phyloP scores from a whole-genome alignment of 2,113 vertebrate genomes.

The Erythrolamprus reginae region DNA sequence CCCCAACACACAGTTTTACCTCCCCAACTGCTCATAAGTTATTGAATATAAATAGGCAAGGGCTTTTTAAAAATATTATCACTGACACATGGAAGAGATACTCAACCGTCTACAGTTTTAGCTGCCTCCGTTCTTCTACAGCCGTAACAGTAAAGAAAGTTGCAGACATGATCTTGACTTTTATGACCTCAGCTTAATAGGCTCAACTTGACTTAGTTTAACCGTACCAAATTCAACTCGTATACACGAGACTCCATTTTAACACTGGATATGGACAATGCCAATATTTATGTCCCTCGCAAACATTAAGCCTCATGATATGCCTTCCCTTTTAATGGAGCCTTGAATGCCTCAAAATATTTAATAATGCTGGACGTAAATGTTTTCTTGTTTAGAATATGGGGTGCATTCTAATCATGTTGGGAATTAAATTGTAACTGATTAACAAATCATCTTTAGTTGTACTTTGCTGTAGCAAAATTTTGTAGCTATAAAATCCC shows the following conservation, averaged over 20 bases:
- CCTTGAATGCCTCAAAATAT: not conserved
- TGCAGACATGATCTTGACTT: not conserved
- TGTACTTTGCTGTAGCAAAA: not conserved
- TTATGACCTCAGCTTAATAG: not conserved
- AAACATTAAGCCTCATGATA: not conserved
- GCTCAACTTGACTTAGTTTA: not conserved
- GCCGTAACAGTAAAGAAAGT: not conserved
- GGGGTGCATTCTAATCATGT: not conserved
- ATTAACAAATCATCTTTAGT: not conserved
- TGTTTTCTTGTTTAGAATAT: not conserved
- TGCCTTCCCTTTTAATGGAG: not conserved
- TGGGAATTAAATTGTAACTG: not conserved
- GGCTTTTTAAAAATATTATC: not conserved
- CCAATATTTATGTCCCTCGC: not conserved
- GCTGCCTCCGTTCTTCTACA: not conserved
- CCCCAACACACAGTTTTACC: not conserved
- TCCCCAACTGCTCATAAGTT: not conserved
- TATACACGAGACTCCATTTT: not conserved
- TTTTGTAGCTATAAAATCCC: not conserved
- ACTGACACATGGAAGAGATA: not conserved
- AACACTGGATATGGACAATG: not conserved
- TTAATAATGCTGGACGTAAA: not conserved
- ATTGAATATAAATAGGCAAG: not conserved
- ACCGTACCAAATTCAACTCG: not conserved
- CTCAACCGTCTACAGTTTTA: not conserved